Evolutionary conservation across 2,113 vertebrate species (phyloP).

Genomic region (Apodemus speciosus): DNA sequence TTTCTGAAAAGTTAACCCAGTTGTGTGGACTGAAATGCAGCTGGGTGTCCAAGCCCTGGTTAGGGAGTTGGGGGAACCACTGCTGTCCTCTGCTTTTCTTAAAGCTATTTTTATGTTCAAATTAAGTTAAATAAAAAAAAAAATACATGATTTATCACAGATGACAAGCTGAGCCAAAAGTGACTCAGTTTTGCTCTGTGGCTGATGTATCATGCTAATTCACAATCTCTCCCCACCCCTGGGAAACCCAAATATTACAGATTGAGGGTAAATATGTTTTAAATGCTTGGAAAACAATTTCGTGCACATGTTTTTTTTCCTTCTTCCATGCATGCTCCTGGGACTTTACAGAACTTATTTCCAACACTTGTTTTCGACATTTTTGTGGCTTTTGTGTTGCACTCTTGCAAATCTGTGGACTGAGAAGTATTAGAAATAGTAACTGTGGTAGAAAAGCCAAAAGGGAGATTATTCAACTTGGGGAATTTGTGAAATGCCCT

Average conservation of each 20-base stretch:
- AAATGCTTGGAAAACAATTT: conserved; percentile 55
- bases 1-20: neutral
- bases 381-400: conserved; percentile 67
- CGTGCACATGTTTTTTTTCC: conserved; percentile 47
- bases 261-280: conserved; percentile 66
- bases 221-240: conserved; percentile 14
- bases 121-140: conserved; percentile 47
- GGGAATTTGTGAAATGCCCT: conserved; percentile 46
- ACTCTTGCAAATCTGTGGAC: conserved; percentile 39
- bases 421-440: conserved; percentile 54
- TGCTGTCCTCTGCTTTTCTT: conserved; percentile 50
- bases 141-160: conserved; percentile 10
- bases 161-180: conserved; percentile 21
- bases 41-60: neutral
- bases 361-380: conserved; percentile 63
- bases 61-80: neutral
- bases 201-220: conserved; percentile 53
- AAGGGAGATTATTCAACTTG: neutral
- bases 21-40: neutral
- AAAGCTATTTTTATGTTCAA: conserved; percentile 62
- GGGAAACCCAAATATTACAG: conserved; percentile 65
- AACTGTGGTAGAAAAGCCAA: conserved; percentile 5
- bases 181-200: conserved; percentile 34
- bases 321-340: neutral
- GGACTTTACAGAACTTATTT: conserved; percentile 48